phyloP scores from a whole-genome alignment of 2,888 invertebrate species.

The Leptinotarsa tumamoca region DNA sequence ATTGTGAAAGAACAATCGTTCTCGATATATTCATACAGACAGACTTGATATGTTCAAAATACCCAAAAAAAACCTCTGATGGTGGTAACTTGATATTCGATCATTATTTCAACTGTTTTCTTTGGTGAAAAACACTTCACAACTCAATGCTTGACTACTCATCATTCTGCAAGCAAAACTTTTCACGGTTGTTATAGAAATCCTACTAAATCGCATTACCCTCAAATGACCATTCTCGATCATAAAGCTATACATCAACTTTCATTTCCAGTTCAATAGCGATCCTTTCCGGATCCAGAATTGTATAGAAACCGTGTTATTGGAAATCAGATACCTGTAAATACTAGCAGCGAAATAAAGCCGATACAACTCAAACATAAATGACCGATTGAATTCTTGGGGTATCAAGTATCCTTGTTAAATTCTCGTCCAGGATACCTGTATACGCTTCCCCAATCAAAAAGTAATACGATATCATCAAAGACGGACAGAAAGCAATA shows the following conservation, averaged over 20 bases:
- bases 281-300: background rate
- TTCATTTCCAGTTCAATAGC: background rate
- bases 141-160: too few species aligned
- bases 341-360: constrained; percentile 49
- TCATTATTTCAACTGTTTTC: too few species aligned
- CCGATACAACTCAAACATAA: constrained; percentile 52
- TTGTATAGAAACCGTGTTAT: constrained; percentile 14
- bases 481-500: constrained; percentile 58
- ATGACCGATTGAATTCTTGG: constrained; percentile 57
- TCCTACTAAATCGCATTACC: background rate
- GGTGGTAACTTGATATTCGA: too few species aligned
- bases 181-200: background rate
- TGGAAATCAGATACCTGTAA: constrained; percentile 46
- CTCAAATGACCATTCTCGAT: background rate
- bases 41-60: too few species aligned
- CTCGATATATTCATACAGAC: too few species aligned
- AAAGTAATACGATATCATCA: constrained; percentile 62
- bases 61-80: too few species aligned
- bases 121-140: too few species aligned
- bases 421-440: constrained; percentile 58
- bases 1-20: too few species aligned
- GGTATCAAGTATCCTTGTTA: constrained; percentile 62
- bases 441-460: constrained; percentile 61
- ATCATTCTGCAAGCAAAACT: background rate
- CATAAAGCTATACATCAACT: background rate